phyloP scores from a whole-genome alignment of 2,888 invertebrate species.

The Anarsia innoxiella region DNA sequence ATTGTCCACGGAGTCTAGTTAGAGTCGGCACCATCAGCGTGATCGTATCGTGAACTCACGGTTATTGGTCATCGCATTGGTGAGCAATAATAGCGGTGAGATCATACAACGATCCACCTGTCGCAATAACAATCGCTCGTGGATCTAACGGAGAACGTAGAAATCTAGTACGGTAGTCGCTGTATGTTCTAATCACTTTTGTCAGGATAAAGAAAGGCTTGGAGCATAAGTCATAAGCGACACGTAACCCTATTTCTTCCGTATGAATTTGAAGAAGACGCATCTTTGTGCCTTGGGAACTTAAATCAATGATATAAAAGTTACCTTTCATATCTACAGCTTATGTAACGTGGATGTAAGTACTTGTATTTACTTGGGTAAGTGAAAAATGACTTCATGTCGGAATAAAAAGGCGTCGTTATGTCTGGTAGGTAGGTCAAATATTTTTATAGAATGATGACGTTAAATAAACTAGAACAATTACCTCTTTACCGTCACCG shows the following conservation, averaged over 20 bases:
- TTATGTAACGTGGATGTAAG: constrained; percentile 3
- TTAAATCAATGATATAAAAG: neutral
- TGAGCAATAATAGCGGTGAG: constrained; percentile 64
- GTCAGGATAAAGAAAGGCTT: too few relatives aligned
- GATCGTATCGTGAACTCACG: constrained; percentile 34
- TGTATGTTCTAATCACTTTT: too few relatives aligned
- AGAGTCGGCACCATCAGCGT: constrained; percentile 4
- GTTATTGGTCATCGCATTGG: constrained; percentile 48
- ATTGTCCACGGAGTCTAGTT: too few relatives aligned
- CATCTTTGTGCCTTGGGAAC: too few relatives aligned
- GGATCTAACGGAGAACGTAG: constrained; percentile 37
- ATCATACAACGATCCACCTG: constrained; percentile 46
- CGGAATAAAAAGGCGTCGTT: constrained; percentile 17
- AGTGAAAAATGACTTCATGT: constrained; percentile 20
- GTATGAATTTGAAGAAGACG: too few relatives aligned
- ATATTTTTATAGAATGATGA: constrained; percentile 8
- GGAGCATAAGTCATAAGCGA: too few relatives aligned
- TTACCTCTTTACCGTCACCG: too few relatives aligned
- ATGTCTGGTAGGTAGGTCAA: too few relatives aligned
- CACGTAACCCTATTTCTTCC: too few relatives aligned
- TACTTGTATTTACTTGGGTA: too few relatives aligned
- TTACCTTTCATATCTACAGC: constrained; percentile 1
- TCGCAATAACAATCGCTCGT: constrained; percentile 30
- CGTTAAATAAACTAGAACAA: too few relatives aligned
- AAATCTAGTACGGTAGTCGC: too few relatives aligned